These are phyloP conservation scores for Ailurus styani DNA, from an alignment of 2,113 vertebrate genomes.

Conservation along the genomic window DNA sequence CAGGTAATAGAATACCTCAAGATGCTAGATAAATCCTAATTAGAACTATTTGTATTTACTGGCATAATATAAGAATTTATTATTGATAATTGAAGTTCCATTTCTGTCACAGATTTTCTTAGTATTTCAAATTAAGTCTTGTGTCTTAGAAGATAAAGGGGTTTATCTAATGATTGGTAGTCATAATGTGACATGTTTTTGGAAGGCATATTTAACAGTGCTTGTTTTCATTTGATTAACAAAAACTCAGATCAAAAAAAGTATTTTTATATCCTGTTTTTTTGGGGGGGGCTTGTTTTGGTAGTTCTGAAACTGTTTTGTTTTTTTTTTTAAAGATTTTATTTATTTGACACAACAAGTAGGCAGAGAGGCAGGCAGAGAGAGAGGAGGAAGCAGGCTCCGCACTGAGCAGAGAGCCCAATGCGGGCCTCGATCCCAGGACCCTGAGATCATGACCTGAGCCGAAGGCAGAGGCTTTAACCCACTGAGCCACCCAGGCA, in stretches of 20 bases:
- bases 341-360: no score
- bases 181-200: background rate
- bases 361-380: no score
- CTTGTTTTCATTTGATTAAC: background rate
- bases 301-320: background rate
- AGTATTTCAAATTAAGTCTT: constrained; percentile 4
- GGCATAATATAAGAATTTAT: background rate
- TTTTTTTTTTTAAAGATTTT: no score
- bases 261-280: background rate
- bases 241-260: background rate
- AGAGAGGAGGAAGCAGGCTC: no score
- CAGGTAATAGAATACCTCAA: background rate
- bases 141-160: background rate
- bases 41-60: background rate
- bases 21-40: background rate
- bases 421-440: no score
- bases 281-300: background rate
- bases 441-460: no score
- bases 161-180: background rate
- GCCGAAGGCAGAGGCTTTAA: no score
- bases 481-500: no score
- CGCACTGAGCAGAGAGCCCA: no score
- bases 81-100: background rate
- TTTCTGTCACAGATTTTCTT: background rate
- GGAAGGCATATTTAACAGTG: background rate